Evolutionary conservation across 2,888 invertebrate genomes (phyloP), one percentile per base, ranked within the genome.

Genomic region (Synergus itoensis): DNA sequence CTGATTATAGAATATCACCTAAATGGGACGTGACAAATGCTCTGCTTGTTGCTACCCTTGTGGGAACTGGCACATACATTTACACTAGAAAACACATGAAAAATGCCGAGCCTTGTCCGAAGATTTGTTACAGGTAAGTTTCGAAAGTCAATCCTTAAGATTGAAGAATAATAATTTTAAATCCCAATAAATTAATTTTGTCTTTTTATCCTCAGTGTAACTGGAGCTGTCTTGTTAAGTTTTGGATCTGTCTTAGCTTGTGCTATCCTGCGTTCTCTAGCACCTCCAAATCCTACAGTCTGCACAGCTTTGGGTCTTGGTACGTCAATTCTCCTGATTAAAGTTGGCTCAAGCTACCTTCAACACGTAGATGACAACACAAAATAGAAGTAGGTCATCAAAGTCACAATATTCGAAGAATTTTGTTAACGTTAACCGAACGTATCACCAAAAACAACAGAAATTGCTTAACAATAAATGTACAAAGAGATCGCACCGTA

Each of bases 191-290:
- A 67, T 43, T 63, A 77, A 53, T 76, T 73, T 41, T 69, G 9
- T 16, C 57, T n/a, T 84, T 63, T 87, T 82, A 80, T 83, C 92
- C 92, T 79, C 87, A 94, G 94, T 92, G 91, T 92, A 63, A 93
- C 96, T 80, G 96, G 97, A 77, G 95, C 97, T 65, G 94, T 96
- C 12, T 94, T 98, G 36, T 96, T 98, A 94, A 97, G 97, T 84
- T 95, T 98, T 89, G 98, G 98, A 16, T 98, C 98, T 0, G 96
- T 98, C 69, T 94, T 98, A 79, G 93, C 96, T 83, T 98, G 98
- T 97, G 98, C 98, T 11, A 95, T 98, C 57, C 92, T 97, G 62
- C 95, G 97, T 89, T 96, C 96, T 85, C 93, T 96, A 57, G 93
- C 98, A 67, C 97, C 97, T 0, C 94, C 95, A 84, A 95, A 95